Evolutionary conservation across 1,140 invertebrate genomes (phyloP).

Genomic region (Harpegnathos saltator): DNA sequence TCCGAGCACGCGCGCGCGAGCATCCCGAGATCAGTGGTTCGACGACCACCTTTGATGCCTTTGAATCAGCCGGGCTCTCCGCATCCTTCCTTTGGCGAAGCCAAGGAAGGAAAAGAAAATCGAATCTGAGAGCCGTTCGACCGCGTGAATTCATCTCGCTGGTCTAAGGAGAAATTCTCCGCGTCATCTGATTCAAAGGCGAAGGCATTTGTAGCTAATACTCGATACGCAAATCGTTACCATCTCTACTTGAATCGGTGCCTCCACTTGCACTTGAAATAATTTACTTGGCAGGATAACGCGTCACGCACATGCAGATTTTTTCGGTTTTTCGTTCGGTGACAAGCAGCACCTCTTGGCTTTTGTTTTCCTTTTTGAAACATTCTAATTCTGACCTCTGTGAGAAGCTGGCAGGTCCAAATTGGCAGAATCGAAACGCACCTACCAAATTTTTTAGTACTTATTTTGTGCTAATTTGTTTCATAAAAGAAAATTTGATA

Average conservation of each 20-base stretch:
- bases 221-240: constrained; percentile 43
- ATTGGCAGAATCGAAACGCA: too few relatives aligned
- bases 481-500: too few relatives aligned
- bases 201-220: constrained; percentile 28
- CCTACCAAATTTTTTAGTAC: too few relatives aligned
- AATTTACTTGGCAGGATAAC: too few relatives aligned
- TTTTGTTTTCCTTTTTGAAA: too few relatives aligned
- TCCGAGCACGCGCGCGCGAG: constrained; percentile 2
- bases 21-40: constrained; percentile 18
- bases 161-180: constrained; percentile 52
- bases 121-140: constrained; percentile 61
- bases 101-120: constrained; percentile 36
- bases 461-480: too few relatives aligned
- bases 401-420: too few relatives aligned
- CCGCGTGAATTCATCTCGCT: constrained; percentile 59
- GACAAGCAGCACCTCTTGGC: too few relatives aligned
- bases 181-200: constrained; percentile 57
- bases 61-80: constrained; percentile 12
- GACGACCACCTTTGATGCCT: constrained; percentile 52
- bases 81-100: constrained; percentile 46
- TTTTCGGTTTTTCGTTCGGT: too few relatives aligned
- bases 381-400: too few relatives aligned
- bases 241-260: constrained; percentile 48
- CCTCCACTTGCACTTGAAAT: too few relatives aligned
- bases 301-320: too few relatives aligned